phyloP scores from a whole-genome alignment of 2,888 invertebrate species.

The Polymixis flavicincta region DNA sequence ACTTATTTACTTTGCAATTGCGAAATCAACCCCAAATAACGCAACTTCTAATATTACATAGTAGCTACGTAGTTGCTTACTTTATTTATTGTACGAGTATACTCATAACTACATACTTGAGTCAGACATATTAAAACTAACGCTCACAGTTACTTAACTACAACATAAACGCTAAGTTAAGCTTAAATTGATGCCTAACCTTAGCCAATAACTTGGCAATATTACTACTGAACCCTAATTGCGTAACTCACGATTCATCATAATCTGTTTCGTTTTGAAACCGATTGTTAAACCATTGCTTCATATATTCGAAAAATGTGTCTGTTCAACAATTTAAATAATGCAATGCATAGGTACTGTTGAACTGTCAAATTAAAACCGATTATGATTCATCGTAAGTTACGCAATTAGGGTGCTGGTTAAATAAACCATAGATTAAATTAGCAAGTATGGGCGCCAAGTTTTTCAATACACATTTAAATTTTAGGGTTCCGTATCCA shows the following conservation, averaged over 20 bases:
- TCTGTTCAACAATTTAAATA: no score
- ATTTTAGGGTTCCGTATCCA: constrained; percentile 31
- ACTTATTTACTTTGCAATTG: background rate
- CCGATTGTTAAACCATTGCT: no score
- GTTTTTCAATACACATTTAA: constrained; percentile 30
- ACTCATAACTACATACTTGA: constrained; percentile 5
- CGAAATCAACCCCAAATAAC: background rate
- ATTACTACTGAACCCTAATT: no score
- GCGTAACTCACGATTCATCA: no score
- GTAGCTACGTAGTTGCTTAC: background rate
- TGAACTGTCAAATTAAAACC: no score
- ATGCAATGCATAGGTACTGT: no score
- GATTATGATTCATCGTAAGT: no score
- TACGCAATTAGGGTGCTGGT: no score
- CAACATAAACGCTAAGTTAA: constrained; percentile 7
- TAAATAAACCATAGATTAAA: constrained; percentile 23
- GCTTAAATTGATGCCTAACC: constrained; percentile 38
- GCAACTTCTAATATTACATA: background rate
- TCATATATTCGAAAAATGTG: no score
- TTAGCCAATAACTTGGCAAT: constrained; percentile 38
- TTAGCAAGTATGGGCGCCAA: constrained; percentile 4
- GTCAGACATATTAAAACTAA: constrained; percentile 12
- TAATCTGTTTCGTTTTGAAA: no score
- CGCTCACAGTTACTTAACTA: background rate
- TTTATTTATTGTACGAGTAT: no score